Evolutionary conservation across 2,888 invertebrate species (phyloP).

Genomic region (Aphodius sticticus): DNA sequence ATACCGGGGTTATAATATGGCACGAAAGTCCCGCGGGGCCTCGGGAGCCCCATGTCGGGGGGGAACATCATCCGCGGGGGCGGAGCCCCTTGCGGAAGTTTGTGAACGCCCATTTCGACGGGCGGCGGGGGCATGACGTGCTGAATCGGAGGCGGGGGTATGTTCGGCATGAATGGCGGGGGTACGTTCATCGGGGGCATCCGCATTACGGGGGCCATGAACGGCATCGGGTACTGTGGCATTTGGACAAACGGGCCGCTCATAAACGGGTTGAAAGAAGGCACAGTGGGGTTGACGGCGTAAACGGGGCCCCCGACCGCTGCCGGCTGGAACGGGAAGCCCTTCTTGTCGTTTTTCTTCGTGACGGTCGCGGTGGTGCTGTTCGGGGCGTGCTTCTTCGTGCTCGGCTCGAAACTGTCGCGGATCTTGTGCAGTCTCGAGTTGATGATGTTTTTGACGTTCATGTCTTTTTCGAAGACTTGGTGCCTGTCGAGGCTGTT

Average conservation of each 20-base stretch:
- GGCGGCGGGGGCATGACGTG: conserved; percentile 34
- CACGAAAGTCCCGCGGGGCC: conserved; percentile 35
- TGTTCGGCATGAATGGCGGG: conserved; percentile 33
- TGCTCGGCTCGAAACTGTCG: conserved; percentile 41
- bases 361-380: conserved; percentile 11
- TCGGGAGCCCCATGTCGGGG: conserved; percentile 42
- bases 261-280: conserved; percentile 36
- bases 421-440: conserved; percentile 43
- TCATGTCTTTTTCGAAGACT: conserved; percentile 56
- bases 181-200: conserved; percentile 39
- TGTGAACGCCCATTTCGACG: conserved; percentile 25
- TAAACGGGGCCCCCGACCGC: conserved; percentile 24
- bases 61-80: conserved; percentile 39
- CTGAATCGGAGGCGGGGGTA: conserved; percentile 38
- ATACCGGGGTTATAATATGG: conserved; percentile 38
- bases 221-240: conserved; percentile 35
- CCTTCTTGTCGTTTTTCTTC: conserved; percentile 32
- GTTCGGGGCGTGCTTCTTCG: conserved; percentile 37
- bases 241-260: conserved; percentile 31
- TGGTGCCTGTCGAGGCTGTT: conserved; percentile 52
- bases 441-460: conserved; percentile 58
- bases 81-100: conserved; percentile 25
- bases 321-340: conserved; percentile 33
- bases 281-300: conserved; percentile 34
- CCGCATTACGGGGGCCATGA: conserved; percentile 36